Base-by-base conservation (phyloP, 2,888 invertebrate genomes). In the Nephrocerus scutellatus region DNA sequence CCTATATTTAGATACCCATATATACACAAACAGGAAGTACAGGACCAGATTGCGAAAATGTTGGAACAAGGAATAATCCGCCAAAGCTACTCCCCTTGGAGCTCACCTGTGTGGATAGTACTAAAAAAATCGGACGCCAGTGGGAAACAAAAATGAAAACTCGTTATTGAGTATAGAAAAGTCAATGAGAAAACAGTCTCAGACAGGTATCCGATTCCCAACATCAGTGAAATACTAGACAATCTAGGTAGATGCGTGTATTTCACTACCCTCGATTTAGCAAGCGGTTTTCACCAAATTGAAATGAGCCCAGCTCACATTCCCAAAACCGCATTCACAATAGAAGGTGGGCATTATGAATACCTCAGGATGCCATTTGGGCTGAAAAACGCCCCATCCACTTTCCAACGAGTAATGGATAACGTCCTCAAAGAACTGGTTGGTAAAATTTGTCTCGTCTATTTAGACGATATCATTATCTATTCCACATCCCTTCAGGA, bases 181-280 rank as follows among this genome's bases (percentile, higher is more conserved):
- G n/a, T n/a, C n/a, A n/a, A n/a, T n/a, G n/a, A n/a, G n/a, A n/a
- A n/a, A n/a, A n/a, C n/a, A n/a, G n/a, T n/a, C n/a, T n/a, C n/a
- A n/a, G n/a, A n/a, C n/a, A n/a, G n/a, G n/a, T n/a, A n/a, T n/a
- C n/a, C n/a, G n/a, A n/a, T n/a, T n/a, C n/a, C n/a, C n/a, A n/a
- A n/a, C n/a, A n/a, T n/a, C n/a, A n/a, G n/a, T n/a, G n/a, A n/a
- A n/a, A n/a, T 32, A 32, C 22, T 23, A 32, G 18, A 59, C 61
- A 39, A 55, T 62, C 46, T 36, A 63, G 40, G 59, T 59, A 24
- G 52, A 55, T 35, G 47, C 53, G 2, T 55, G 44, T 66, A 63
- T 45, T 67, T 65, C 37, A 39, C 58, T 1, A 55, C 52, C 10
- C 18, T 56, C 1, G 58, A 59, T 38, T 29, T 59, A 1, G 53